A percentile compares a stretch with the other conserved stretches of the same genome.
phyloP scores from a whole-genome alignment of 2,113 vertebrate species.

The Saguinus midas region DNA sequence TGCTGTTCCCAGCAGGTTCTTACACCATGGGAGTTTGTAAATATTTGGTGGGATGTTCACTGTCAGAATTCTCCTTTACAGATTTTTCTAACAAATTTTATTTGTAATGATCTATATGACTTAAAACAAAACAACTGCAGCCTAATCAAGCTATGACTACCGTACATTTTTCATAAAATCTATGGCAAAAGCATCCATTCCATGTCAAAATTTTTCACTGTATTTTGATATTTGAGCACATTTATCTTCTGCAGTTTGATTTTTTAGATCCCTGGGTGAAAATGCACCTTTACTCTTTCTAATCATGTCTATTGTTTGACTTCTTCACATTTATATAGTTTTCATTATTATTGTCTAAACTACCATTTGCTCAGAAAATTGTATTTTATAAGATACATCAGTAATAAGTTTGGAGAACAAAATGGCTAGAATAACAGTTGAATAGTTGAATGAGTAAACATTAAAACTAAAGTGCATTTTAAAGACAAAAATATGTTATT shows the following conservation, averaged over 20 bases:
- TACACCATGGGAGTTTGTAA: not conserved
- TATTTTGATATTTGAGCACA: not conserved
- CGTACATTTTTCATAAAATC: not conserved
- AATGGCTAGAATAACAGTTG: not conserved
- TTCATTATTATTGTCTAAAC: not conserved
- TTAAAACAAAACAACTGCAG: not conserved
- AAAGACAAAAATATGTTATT: not conserved
- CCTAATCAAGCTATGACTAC: not conserved
- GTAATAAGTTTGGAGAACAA: not conserved
- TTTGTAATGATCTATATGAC: not conserved
- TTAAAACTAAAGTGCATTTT: not conserved
- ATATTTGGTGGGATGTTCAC: not conserved
- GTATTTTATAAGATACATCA: not conserved
- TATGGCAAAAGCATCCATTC: rapidly evolving
- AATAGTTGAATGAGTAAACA: not conserved
- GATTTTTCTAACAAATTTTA: not conserved
- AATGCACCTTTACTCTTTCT: not conserved
- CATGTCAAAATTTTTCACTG: not conserved
- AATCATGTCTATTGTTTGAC: not conserved
- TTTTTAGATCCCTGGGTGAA: not conserved
- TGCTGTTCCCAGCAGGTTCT: not conserved
- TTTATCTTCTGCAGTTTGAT: not conserved
- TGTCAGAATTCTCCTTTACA: not conserved
- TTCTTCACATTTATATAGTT: not conserved
- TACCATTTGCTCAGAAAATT: not conserved